Percentiles rank a stretch among this genome's conserved stretches.
These are phyloP conservation scores for Cherax destructor DNA, from an alignment of 1,140 invertebrate species.

Conservation along the genomic window DNA sequence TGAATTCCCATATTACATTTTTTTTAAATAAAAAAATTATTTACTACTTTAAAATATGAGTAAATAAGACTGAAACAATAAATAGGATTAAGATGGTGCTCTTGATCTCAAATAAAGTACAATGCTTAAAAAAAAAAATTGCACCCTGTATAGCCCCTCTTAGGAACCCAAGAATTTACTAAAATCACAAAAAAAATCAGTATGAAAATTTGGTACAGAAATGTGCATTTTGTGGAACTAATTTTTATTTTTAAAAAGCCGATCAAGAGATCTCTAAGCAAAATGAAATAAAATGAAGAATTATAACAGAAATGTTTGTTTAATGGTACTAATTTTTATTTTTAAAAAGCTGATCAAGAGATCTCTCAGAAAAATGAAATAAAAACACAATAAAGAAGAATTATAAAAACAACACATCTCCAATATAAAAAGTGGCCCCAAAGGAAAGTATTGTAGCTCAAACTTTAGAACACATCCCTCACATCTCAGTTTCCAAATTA, in stretches of 20 bases:
- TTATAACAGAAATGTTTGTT: not conserved
- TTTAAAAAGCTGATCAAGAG: not conserved
- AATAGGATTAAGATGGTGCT: too few relatives aligned
- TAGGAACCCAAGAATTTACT: too few relatives aligned
- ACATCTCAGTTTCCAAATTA: not conserved
- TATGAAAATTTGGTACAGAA: not conserved
- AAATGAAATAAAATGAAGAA: not conserved
- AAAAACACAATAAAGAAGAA: not conserved
- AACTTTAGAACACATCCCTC: not conserved
- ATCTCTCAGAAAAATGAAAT: not conserved
- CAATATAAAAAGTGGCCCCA: slow-evolving; percentile 3
- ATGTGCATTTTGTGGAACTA: not conserved
- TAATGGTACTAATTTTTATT: not conserved
- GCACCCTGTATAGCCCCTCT: too few relatives aligned
- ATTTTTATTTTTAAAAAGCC: not conserved
- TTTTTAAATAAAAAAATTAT: too few relatives aligned
- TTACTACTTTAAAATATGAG: too few relatives aligned
- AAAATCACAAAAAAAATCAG: not conserved
- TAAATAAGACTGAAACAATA: too few relatives aligned
- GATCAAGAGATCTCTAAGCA: not conserved
- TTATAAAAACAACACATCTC: not conserved
- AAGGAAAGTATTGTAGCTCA: not conserved
- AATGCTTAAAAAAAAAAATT: too few relatives aligned
- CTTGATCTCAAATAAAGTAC: too few relatives aligned
- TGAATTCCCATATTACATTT: too few relatives aligned